These are phyloP conservation scores for Coleophora flavipennella DNA, from an alignment of 2,888 invertebrate species.

Conservation along the genomic window DNA sequence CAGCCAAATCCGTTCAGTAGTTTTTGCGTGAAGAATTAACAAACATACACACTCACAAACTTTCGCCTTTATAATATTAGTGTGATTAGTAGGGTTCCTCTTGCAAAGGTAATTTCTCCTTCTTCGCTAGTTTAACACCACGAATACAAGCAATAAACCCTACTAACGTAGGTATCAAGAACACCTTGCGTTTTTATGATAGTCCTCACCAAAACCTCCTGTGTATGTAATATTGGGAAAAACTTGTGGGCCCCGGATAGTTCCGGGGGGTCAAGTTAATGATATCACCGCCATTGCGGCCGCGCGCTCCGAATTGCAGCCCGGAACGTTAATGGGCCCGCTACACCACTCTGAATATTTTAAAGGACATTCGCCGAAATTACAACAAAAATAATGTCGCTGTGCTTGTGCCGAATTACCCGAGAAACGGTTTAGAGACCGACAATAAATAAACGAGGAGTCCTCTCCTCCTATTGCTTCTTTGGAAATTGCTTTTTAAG, in stretches of 20 bases:
- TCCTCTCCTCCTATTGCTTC: constrained; percentile 61
- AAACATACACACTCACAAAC: too few relatives aligned
- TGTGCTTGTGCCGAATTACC: constrained; percentile 68
- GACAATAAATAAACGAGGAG: constrained; percentile 65
- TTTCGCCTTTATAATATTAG: too few relatives aligned
- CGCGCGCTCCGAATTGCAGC: constrained; percentile 62
- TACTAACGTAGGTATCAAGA: too few relatives aligned
- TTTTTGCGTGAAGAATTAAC: too few relatives aligned
- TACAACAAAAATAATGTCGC: constrained; percentile 72
- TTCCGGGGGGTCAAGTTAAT: constrained; percentile 69
- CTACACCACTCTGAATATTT: constrained; percentile 70
- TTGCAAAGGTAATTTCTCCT: too few relatives aligned
- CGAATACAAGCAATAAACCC: too few relatives aligned
- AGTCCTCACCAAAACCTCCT: constrained; percentile 35
- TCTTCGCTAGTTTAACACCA: too few relatives aligned
- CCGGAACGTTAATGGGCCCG: constrained; percentile 67
- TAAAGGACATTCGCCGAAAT: constrained; percentile 71
- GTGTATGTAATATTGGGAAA: constrained; percentile 63
- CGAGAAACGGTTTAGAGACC: constrained; percentile 65
- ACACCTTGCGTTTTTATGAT: too few relatives aligned
- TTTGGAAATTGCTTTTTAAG: constrained; percentile 59
- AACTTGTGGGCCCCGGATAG: constrained; percentile 60
- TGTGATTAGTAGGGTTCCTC: too few relatives aligned
- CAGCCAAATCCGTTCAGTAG: too few relatives aligned
- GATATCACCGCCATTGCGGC: constrained; percentile 70